Percentiles rank a stretch among this genome's conserved stretches.
Evolutionary conservation across 2,888 invertebrate species (phyloP).

Genomic region (Drosophila mimica): DNA sequence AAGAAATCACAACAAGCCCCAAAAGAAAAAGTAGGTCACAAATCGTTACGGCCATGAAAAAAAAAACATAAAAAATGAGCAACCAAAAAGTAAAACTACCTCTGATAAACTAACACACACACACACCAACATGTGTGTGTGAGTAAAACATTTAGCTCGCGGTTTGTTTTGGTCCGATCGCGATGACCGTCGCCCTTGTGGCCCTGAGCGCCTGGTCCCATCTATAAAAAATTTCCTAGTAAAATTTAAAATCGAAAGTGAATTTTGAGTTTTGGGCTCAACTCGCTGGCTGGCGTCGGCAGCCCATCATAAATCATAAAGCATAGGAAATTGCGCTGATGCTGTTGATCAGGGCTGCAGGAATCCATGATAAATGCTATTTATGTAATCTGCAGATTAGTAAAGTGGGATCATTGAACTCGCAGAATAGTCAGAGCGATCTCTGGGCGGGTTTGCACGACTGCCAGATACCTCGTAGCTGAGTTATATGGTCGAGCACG

Average conservation of each 20-base stretch:
- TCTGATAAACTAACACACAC: neutral
- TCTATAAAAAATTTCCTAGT: slow-evolving; percentile 79
- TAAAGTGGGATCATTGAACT: slow-evolving; percentile 40
- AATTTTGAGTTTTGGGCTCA: slow-evolving; percentile 36
- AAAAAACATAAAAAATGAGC: slow-evolving; percentile 14
- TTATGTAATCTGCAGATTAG: slow-evolving; percentile 19
- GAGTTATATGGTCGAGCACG: neutral
- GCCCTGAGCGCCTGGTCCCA: slow-evolving; percentile 70
- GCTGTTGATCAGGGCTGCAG: slow-evolving; percentile 61
- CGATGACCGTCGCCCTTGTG: slow-evolving; percentile 34
- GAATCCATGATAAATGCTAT: slow-evolving; percentile 26
- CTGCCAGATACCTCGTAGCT: slow-evolving; percentile 9
- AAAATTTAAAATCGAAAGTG: slow-evolving; percentile 77
- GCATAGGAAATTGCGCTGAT: slow-evolving; percentile 69
- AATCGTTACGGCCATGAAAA: slow-evolving; percentile 42
- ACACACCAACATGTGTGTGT: slow-evolving; percentile 2
- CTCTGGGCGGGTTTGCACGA: slow-evolving; percentile 1
- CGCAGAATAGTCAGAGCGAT: neutral
- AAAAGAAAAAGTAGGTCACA: slow-evolving; percentile 63
- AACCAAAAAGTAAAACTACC: slow-evolving; percentile 9
- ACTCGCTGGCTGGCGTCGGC: neutral
- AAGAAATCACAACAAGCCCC: slow-evolving; percentile 2
- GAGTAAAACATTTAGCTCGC: slow-evolving; percentile 48
- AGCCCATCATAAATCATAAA: slow-evolving; percentile 71
- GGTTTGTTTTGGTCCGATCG: slow-evolving; percentile 25